Evolutionary conservation across 2,797 vertebrate genomes (phyloP), one percentile per base, ranked within the genome.

Genomic region (Heteromormyrus szaboi): DNA sequence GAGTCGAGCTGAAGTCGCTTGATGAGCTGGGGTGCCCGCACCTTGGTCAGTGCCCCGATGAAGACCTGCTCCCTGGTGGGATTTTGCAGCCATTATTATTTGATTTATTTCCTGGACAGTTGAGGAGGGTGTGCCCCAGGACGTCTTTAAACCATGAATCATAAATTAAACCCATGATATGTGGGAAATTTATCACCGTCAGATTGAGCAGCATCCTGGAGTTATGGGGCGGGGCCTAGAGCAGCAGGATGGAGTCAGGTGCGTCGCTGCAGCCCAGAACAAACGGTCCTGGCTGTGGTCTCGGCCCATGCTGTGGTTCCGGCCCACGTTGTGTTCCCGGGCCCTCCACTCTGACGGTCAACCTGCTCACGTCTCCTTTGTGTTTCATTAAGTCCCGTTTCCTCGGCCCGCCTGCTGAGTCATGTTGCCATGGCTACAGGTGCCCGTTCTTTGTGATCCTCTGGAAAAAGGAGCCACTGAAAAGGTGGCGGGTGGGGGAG

Each of bases 381-480:
- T 87, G 54, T 62, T 87, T 87, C 54, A 87, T 87, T 62, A 62
- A 46, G 54, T 87, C 19, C 17, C 8, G 17, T 11, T 62, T 65
- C 41, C 8, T 56, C 17, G 41, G 54, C 41, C 86, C 44, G 53
- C 53, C 53, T 17, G 51, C 25, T 72, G 62, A 88, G 51, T 65
- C 12, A 14, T 14, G 86, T 85, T 89, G 88, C 88, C 41, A 89
- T 90, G 85, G 85, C 76, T 46, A 90, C 56, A 50, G 14, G 84
- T 89, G 88, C n/a, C 89, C 72, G 50, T 86, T 22, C 33, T 86
- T 83, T 87, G 86, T 62, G 86, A 65, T 87, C 86, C 86, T 48
- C 19, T 62, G 8, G 37, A 62, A 79, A 44, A 62, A 87, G 56
- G 37, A 62, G 56, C 37, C 86, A 87, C 50, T 48, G 25, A 87